Percentiles rank a stretch among this genome's conserved stretches.
phyloP scores from a whole-genome alignment of 2,113 vertebrate species.

The Cranoglanis bouderius region DNA sequence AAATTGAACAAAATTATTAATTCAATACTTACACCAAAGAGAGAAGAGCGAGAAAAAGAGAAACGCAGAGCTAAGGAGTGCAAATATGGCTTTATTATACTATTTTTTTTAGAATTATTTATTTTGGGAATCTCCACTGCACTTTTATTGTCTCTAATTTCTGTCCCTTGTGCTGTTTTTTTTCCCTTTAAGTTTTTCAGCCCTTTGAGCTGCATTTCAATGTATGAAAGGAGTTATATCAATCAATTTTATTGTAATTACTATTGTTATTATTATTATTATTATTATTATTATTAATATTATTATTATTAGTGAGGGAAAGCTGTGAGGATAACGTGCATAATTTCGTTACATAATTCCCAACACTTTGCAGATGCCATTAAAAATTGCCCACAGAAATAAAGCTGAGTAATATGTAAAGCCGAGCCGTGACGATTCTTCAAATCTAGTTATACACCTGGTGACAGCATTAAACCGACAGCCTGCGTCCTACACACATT shows the following conservation, averaged over 20 bases:
- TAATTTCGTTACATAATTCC: not conserved
- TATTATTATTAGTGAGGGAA: not conserved
- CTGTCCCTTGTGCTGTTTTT: not conserved
- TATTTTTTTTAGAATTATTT: not conserved
- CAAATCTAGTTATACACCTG: not conserved
- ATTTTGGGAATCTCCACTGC: not conserved
- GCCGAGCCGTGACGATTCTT: not conserved
- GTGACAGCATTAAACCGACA: not conserved
- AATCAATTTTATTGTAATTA: too few relatives aligned
- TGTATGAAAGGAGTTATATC: not conserved
- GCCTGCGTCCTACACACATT: not conserved
- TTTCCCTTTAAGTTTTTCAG: not conserved
- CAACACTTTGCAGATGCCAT: not conserved
- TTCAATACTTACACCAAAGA: not conserved
- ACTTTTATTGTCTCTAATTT: not conserved
- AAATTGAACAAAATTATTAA: not conserved
- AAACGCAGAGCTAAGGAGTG: not conserved
- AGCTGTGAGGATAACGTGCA: not conserved
- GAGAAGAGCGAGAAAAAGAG: not conserved
- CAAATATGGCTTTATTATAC: not conserved
- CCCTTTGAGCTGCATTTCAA: not conserved
- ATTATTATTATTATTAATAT: too few relatives aligned
- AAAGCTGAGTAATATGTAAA: not conserved
- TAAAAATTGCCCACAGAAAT: not conserved
- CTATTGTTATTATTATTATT: not conserved